Base-by-base conservation (phyloP, 2,113 vertebrate genomes). In the Chloropsis hardwickii region DNA sequence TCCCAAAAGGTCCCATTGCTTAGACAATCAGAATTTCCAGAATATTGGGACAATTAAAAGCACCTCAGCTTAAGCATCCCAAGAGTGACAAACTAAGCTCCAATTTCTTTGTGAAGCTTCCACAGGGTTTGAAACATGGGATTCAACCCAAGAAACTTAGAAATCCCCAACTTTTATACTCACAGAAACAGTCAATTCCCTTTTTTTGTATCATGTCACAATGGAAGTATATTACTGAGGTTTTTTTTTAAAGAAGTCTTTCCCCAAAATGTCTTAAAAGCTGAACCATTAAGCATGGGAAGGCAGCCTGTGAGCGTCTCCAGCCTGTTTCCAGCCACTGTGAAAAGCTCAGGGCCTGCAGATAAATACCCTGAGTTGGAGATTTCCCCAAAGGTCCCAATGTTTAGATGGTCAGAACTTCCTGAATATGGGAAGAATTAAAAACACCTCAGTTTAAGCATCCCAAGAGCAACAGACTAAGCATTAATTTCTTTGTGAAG, bases 1-100 rank as follows among this genome's bases (percentile, higher is more conserved):
- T 88, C 56, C 29, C 58, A 64, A 57, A 65, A 33, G 12, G 9
- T 20, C 24, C 28, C 28, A 57, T 0, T 9, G 10, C 24, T 77
- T 45, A 48, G 39, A 53, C 31, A 71, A 31, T 11, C 29, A 39
- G 9, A 66, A 40, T 9, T 69, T 69, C n/a, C 44, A 51, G 33
- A 85, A 44, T 53, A 69, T 0, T 44, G 23, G 11, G 18, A n/a
- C 50, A 87, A 67, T 3, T 71, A 28, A 18, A 69, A 81, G 21
- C 22, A 42, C 23, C 3, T 70, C 56, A 84, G 11, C 12, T 53
- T 25, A 40, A 44, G 33, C 12, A 86, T 14, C 12, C 39, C 22
- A 67, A 50, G 35, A 74, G 7, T 0, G 0, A 83, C 1, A 1
- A 8, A 73, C 16, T 45, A 77, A 78, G 51, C 42, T 84, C 9